Percentiles rank a stretch among this genome's conserved stretches.
These are phyloP conservation scores for Eulemur mongoz DNA, from an alignment of 2,797 vertebrate genomes.

Conservation along the genomic window DNA sequence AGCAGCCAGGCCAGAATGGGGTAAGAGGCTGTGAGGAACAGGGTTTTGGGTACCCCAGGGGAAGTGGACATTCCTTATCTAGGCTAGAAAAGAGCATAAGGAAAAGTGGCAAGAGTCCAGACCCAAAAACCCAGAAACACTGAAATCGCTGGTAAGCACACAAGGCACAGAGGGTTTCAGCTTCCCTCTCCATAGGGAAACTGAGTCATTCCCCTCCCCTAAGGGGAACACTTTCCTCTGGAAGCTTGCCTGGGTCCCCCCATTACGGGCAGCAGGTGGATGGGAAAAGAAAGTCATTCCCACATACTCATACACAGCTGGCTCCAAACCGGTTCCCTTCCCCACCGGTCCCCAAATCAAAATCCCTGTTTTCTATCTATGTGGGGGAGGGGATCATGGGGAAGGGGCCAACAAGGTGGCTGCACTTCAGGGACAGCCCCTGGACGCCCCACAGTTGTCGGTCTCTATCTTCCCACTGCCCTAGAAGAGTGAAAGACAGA, in stretches of 20 bases:
- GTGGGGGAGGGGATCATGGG: background rate
- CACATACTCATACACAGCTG: background rate
- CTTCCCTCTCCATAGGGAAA: slow-evolving; percentile 6
- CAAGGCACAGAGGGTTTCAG: background rate
- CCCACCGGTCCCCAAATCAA: background rate
- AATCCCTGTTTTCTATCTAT: slow-evolving; percentile 14
- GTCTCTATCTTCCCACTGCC: background rate
- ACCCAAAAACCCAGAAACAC: slow-evolving; percentile 21
- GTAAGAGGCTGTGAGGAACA: background rate
- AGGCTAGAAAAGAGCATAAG: slow-evolving; percentile 11
- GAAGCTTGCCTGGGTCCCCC: background rate
- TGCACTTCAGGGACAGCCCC: background rate
- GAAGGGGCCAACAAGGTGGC: background rate
- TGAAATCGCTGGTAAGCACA: background rate
- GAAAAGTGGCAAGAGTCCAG: background rate
- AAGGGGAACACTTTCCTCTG: background rate
- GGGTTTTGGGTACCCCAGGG: background rate
- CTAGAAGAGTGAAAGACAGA: background rate
- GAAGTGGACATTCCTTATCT: background rate
- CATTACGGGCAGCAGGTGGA: background rate
- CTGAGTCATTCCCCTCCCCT: background rate
- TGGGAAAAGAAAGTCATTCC: background rate
- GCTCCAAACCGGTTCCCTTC: background rate
- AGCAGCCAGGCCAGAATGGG: background rate
- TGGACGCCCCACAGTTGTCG: background rate